Conservation (phyloP, 1,140 invertebrate genomes). For the Belonocnema kinseyi region DNA sequence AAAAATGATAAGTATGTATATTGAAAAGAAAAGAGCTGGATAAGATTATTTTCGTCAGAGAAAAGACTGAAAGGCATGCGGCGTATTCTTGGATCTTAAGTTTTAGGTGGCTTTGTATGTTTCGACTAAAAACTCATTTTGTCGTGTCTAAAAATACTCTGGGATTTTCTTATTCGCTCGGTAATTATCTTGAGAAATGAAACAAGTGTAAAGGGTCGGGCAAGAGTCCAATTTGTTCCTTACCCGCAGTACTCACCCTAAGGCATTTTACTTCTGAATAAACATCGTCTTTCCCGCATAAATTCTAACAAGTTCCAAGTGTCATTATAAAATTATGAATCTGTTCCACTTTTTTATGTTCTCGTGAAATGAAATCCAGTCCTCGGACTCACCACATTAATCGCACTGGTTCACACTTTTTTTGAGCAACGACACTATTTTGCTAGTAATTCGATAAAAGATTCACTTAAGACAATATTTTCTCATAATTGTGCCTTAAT, state of each 20-base stretch:
- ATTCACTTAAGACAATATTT: too few species aligned
- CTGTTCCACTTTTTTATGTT: not conserved
- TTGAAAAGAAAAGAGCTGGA: not conserved
- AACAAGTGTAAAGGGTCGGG: conserved; percentile 28
- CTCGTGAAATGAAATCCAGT: not conserved
- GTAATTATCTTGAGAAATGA: conserved; percentile 31
- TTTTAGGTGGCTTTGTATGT: not conserved
- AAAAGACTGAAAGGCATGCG: conserved; percentile 10
- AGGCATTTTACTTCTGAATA: not conserved
- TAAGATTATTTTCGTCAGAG: not conserved
- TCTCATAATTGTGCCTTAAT: too few species aligned
- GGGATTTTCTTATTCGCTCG: conserved; percentile 16
- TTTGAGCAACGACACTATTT: too few species aligned
- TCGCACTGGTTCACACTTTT: too few species aligned
- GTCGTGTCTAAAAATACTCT: conserved; percentile 16
- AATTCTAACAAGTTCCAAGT: conserved; percentile 5
- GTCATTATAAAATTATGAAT: conserved; percentile 17
- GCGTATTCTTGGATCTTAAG: not conserved
- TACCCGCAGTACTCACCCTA: not conserved
- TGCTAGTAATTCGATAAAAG: too few species aligned
- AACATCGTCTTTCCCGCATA: conserved; percentile 15
- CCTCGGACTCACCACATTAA: too few species aligned
- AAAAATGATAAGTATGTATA: too few species aligned
- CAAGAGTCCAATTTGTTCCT: conserved; percentile 28
- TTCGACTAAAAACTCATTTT: conserved; percentile 7